Percentiles rank a stretch among this genome's conserved stretches.
These are phyloP conservation scores for Papilio glaucus DNA, from an alignment of 1,140 invertebrate genomes.

Conservation along the genomic window DNA sequence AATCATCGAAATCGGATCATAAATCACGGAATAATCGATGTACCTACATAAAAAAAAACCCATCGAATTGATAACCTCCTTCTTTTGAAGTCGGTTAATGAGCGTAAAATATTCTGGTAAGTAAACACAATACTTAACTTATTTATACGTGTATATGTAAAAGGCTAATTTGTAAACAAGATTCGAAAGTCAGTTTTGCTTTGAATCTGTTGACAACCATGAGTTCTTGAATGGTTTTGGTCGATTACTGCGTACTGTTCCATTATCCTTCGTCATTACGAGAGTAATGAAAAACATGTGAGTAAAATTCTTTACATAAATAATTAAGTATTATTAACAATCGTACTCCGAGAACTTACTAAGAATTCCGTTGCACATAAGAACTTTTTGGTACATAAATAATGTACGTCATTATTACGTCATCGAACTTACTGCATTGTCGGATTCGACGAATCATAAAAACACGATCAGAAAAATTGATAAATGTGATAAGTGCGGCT, in stretches of 20 bases:
- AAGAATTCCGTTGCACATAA: too few relatives aligned
- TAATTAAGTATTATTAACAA: too few relatives aligned
- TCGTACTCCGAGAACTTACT: too few relatives aligned
- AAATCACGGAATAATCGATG: too few relatives aligned
- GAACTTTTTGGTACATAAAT: too few relatives aligned
- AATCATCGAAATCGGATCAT: too few relatives aligned
- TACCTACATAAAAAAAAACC: too few relatives aligned
- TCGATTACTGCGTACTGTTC: not conserved
- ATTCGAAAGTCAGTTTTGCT: conserved; percentile 8
- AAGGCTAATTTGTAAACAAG: conserved; percentile 6
- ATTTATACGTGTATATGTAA: not conserved
- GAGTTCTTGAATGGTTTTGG: conserved; percentile 11
- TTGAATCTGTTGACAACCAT: not conserved
- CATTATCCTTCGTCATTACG: not conserved
- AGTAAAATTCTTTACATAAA: not conserved
- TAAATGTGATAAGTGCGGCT: too few relatives aligned
- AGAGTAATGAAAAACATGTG: not conserved
- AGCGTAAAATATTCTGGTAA: not conserved
- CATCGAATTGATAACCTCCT: not conserved
- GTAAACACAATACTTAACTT: not conserved
- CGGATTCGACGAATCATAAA: too few relatives aligned
- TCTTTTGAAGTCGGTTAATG: not conserved
- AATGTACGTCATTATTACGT: too few relatives aligned
- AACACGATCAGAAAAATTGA: too few relatives aligned
- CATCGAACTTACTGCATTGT: too few relatives aligned